These are phyloP conservation scores for Pseudococcus viburni DNA, from an alignment of 2,888 invertebrate species.

Conservation along the genomic window DNA sequence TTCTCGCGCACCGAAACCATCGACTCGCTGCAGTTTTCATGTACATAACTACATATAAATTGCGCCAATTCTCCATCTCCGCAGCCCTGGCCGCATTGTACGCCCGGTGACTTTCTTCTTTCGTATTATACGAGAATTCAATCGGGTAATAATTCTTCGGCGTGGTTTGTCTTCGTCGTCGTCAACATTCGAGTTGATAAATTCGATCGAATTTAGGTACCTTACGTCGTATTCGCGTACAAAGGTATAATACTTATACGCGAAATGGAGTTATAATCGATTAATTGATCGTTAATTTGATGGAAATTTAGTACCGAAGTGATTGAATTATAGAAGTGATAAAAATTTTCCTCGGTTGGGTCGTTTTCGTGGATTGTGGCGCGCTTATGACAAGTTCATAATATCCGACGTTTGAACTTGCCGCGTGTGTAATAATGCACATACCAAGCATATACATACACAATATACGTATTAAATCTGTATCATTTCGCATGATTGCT, in stretches of 20 bases:
- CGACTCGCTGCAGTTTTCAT: neutral
- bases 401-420: neutral
- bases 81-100: slow-evolving; percentile 3
- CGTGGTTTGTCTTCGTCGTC: neutral
- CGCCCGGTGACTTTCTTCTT: neutral
- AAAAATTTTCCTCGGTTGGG: neutral
- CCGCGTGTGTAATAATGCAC: neutral
- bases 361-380: neutral
- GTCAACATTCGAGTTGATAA: neutral
- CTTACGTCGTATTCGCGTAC: neutral
- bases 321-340: slow-evolving; percentile 7
- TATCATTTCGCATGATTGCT: neutral
- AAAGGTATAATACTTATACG: neutral
- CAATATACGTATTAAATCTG: neutral
- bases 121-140: neutral
- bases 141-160: neutral
- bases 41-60: neutral
- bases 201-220: neutral
- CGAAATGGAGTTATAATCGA: neutral
- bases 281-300: slow-evolving; percentile 14
- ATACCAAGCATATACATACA: neutral
- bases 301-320: neutral
- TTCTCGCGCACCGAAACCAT: neutral
- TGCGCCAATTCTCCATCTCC: neutral
- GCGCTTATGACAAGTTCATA: neutral